Base-by-base conservation (phyloP, 2,888 invertebrate species). In the Uropetala carovei region DNA sequence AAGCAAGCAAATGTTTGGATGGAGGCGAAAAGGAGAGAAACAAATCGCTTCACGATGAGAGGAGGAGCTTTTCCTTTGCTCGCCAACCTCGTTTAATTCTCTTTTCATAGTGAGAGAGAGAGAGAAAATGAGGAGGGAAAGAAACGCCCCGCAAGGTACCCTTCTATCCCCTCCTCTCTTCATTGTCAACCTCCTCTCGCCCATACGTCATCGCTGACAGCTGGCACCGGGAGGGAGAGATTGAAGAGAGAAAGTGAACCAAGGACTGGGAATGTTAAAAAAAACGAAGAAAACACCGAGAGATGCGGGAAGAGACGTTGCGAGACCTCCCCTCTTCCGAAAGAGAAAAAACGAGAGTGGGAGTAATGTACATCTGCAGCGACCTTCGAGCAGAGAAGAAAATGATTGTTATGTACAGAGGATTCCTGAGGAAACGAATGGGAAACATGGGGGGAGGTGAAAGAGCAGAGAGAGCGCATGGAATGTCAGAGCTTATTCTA, bases 161-260 rank as follows among this genome's bases (percentile, higher is more conserved):
- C 43, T 43, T 43, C 5, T 5, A 3, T 43, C 43, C 43, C 43
- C 43, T 68, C 43, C 43, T 68, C n/a, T 68, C 68, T 68, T 9
- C n/a, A 18, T 7, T n/a, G n/a, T 68, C 68, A 22, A 68, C 68
- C 43, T 43, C 68, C 43, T 43, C 43, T 43, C 43, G 43, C 43
- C 68, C n/a, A 68, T 68, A 68, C n/a, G 68, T 68, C n/a, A 68
- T 68, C 22, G 68, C n/a, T 10, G n/a, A n/a, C 68, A 68, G 68
- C n/a, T 68, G 68, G 68, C 5, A n/a, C n/a, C 18, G 68, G n/a
- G 9, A 18, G n/a, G 18, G 68, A 18, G 22, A 68, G 68, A 22
- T n/a, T 43, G 22, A 9, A n/a, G 68, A n/a, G 22, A 68, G 68
- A 68, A 68, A n/a, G 68, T 22, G 18, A n/a, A 68, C 68, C n/a